Evolutionary conservation across 35 echinoderm and acorn worm species (phyloP).

Genomic region (Antedon bifida): DNA sequence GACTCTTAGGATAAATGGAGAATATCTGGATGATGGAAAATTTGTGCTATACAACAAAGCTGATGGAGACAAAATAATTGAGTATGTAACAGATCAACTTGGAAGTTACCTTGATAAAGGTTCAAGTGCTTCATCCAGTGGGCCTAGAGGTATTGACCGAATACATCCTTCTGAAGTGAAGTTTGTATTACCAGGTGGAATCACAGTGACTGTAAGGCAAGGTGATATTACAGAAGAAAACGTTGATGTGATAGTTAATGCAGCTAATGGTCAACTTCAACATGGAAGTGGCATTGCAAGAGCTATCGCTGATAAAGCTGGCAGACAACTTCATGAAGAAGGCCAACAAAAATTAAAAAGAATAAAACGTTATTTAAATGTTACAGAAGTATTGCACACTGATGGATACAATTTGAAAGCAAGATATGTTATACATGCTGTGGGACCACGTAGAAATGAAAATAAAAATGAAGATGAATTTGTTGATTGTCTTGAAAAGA

Average conservation of each 20-base stretch:
- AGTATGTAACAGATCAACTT: background rate
- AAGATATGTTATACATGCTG: conserved; percentile 8
- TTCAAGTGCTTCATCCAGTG: too few relatives aligned
- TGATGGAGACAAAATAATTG: background rate
- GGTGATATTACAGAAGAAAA: conserved; percentile 9
- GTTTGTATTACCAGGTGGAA: background rate
- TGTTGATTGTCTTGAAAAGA: background rate
- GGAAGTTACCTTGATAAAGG: background rate
- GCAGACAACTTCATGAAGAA: background rate
- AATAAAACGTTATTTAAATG: background rate
- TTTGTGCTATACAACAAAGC: background rate
- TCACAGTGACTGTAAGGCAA: background rate
- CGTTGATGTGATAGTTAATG: conserved; percentile 27
- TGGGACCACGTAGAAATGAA: background rate
- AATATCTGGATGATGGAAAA: background rate
- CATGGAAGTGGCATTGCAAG: conserved; percentile 12
- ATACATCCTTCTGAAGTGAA: background rate
- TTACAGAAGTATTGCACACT: background rate
- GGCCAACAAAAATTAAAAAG: background rate
- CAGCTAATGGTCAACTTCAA: conserved; percentile 3
- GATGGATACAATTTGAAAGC: background rate
- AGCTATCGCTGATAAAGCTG: background rate
- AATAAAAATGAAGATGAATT: background rate
- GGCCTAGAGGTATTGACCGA: background rate
- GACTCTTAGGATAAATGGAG: background rate